Conservation (phyloP, 2,797 vertebrate genomes). For the Acanthornis magna region DNA sequence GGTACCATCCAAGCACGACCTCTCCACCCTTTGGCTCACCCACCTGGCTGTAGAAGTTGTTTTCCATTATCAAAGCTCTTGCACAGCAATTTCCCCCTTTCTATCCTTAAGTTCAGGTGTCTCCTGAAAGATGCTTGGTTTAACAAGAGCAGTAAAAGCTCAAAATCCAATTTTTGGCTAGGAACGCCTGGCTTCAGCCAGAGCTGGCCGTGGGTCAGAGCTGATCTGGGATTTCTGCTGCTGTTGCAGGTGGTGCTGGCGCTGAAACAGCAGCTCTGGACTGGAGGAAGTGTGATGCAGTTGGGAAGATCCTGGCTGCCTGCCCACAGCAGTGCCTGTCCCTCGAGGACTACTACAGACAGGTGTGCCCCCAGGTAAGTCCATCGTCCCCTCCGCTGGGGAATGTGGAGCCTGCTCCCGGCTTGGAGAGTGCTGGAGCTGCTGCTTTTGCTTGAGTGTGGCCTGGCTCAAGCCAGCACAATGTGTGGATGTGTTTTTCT, state of each 20-base stretch:
- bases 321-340: conserved; percentile 91
- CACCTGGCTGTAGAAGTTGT: not conserved
- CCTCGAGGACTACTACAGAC: conserved; percentile 82
- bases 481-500: rapidly evolving
- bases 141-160: not conserved
- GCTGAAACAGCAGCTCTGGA: conserved; percentile 80
- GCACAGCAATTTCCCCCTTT: not conserved
- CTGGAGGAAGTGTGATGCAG: conserved; percentile 89
- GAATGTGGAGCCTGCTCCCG: not conserved
- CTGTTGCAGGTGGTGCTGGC: conserved; percentile 72
- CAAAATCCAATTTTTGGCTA: not conserved
- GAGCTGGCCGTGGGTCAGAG: not conserved
- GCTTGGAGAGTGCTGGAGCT: not conserved
- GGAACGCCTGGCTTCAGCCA: not conserved
- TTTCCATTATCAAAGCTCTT: not conserved
- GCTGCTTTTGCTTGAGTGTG: rapidly evolving
- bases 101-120: not conserved
- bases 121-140: not conserved
- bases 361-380: conserved; percentile 90
- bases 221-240: conserved; percentile 44
- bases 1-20: not conserved
- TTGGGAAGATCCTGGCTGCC: conserved; percentile 87
- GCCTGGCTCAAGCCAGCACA: not conserved
- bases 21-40: not conserved
- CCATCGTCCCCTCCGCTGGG: not conserved